phyloP scores from a whole-genome alignment of 2,888 invertebrate genomes.

The Pediacus dermestoides region DNA sequence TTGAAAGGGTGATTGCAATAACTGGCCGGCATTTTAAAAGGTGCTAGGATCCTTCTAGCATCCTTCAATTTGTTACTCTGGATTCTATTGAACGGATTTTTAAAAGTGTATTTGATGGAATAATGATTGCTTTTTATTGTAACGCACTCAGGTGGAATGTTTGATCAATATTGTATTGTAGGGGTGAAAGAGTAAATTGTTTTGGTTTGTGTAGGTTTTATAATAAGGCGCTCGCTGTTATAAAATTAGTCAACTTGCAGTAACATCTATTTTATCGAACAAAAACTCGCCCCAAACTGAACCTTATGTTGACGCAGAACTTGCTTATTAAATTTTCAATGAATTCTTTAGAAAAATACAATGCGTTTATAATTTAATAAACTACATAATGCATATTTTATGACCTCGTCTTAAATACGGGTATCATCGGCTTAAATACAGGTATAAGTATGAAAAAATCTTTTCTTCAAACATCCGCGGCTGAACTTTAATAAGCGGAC shows the following conservation, averaged over 20 bases:
- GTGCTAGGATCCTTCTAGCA: constrained; percentile 42
- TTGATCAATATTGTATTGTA: constrained; percentile 32
- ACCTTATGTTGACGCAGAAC: too few species aligned
- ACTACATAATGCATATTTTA: too few species aligned
- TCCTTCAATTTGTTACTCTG: constrained; percentile 36
- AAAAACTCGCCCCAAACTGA: too few species aligned
- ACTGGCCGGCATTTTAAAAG: constrained; percentile 43
- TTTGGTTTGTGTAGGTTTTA: constrained; percentile 24
- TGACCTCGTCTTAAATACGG: too few species aligned
- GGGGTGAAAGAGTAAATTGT: constrained; percentile 30
- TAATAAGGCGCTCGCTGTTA: too few species aligned
- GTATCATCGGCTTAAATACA: too few species aligned
- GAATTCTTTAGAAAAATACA: too few species aligned
- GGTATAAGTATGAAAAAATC: constrained; percentile 17
- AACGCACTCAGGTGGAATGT: constrained; percentile 27
- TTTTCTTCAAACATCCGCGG: constrained; percentile 20
- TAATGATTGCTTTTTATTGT: constrained; percentile 24
- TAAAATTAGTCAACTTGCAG: constrained; percentile 23
- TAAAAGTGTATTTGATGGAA: constrained; percentile 27
- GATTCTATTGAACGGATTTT: constrained; percentile 29
- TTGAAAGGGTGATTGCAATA: constrained; percentile 44
- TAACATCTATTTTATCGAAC: constrained; percentile 18
- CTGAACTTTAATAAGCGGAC: constrained; percentile 22
- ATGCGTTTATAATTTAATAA: too few species aligned
- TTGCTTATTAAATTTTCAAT: too few species aligned